Evolutionary conservation across 2,888 invertebrate species (phyloP).

Genomic region (Seladonia tumulorum): DNA sequence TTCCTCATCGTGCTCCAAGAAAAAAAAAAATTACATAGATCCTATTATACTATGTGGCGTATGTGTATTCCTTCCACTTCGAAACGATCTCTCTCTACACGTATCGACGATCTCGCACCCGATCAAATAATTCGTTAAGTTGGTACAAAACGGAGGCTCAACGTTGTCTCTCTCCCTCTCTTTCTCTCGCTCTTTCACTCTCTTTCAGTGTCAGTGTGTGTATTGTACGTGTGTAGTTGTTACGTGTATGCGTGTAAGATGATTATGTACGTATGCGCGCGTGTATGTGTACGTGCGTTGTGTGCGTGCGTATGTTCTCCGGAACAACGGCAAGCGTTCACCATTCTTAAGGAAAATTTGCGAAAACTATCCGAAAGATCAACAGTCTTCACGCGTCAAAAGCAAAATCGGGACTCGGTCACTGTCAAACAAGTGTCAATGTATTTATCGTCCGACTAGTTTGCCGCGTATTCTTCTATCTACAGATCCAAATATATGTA

Average conservation of each 20-base stretch:
- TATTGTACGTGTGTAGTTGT: conserved; percentile 18
- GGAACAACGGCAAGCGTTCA: conserved; percentile 66
- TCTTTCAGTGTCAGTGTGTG: neutral
- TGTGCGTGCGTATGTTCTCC: conserved; percentile 41
- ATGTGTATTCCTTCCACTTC: conserved; percentile 2
- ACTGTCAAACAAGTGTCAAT: neutral
- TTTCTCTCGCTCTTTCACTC: neutral
- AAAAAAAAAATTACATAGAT: conserved; percentile 18
- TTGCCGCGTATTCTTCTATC: neutral
- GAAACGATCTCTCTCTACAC: conserved; percentile 11
- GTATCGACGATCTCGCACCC: conserved; percentile 28
- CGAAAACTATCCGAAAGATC: neutral
- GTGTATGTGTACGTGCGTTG: neutral
- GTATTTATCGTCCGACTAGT: neutral
- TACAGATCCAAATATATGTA: neutral
- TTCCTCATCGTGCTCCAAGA: conserved; percentile 17
- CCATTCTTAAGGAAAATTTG: neutral
- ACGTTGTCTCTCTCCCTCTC: conserved; percentile 21
- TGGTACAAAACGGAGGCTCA: conserved; percentile 37
- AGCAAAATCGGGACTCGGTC: neutral
- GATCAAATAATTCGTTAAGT: conserved; percentile 28
- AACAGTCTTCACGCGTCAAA: conserved; percentile 30
- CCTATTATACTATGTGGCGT: conserved; percentile 8
- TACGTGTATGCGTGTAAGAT: neutral
- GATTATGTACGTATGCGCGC: neutral